Evolutionary conservation across 2,113 vertebrate species (phyloP).

Genomic region (Crotophaga sulcirostris): DNA sequence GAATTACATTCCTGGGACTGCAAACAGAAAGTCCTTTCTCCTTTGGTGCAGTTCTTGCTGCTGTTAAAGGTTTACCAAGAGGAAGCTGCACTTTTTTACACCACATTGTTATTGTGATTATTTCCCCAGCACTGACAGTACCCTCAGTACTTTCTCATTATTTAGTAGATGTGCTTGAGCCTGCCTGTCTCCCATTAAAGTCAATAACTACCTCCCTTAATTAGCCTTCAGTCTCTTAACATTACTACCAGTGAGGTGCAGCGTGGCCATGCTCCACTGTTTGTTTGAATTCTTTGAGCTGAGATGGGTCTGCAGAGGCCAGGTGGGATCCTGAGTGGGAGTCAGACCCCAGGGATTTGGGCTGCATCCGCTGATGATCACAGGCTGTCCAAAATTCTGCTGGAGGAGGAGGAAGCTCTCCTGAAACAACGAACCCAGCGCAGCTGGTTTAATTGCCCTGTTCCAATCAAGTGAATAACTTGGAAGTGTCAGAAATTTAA

Average conservation of each 20-base stretch:
- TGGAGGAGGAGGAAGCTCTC: not conserved
- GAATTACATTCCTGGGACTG: not conserved
- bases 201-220: constrained; percentile 41
- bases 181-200: not conserved
- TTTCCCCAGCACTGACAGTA: not conserved
- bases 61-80: not conserved
- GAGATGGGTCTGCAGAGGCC: fast-evolving
- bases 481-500: not conserved
- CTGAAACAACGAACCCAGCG: not conserved
- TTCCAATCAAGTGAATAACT: not conserved
- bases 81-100: constrained; percentile 1
- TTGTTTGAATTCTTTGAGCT: not conserved
- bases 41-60: not conserved
- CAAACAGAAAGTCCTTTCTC: not conserved
- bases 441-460: not conserved
- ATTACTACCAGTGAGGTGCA: not conserved
- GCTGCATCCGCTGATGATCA: not conserved
- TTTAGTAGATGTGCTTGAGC: not conserved
- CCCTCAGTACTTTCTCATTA: not conserved
- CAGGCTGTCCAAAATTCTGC: not conserved
- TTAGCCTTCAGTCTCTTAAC: constrained; percentile 19
- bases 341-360: not conserved
- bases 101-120: not conserved
- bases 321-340: not conserved
- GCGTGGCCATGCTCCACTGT: fast-evolving